A percentile compares a stretch with the other conserved stretches of the same genome.
Evolutionary conservation across 2,888 invertebrate species (phyloP).

Genomic region (Endotricha flammealis): DNA sequence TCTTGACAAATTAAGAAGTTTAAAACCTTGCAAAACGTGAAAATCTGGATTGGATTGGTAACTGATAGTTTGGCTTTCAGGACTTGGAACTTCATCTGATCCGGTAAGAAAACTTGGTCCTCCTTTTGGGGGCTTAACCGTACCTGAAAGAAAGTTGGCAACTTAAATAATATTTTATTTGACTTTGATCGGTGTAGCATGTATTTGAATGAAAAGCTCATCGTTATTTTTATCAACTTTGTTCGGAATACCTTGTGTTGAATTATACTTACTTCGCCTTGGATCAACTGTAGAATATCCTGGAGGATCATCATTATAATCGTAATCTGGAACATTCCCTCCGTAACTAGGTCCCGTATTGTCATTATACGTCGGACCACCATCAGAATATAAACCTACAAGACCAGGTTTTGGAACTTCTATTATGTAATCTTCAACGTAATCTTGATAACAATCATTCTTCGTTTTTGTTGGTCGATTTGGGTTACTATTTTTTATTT

Average conservation of each 20-base stretch:
- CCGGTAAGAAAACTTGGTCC: constrained; percentile 34
- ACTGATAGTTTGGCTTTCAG: constrained; percentile 48
- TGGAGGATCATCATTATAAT: constrained; percentile 32
- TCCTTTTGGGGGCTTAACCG: constrained; percentile 10
- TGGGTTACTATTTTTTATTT: constrained; percentile 30
- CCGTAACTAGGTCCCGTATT: constrained; percentile 35
- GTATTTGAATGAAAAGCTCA: too few relatives aligned
- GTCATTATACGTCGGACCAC: constrained; percentile 34
- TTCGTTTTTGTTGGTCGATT: constrained; percentile 17
- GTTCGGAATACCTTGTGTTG: too few relatives aligned
- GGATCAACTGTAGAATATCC: constrained; percentile 63
- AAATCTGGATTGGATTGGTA: constrained; percentile 63
- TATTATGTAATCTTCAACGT: constrained; percentile 45
- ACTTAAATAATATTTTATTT: background rate
- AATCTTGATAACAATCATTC: constrained; percentile 38
- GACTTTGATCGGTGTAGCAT: too few relatives aligned
- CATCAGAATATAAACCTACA: constrained; percentile 59
- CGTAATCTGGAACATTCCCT: constrained; percentile 31
- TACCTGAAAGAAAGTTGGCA: constrained; percentile 3
- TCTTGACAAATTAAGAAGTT: constrained; percentile 51
- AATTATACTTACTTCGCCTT: constrained; percentile 39
- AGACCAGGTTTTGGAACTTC: constrained; percentile 63
- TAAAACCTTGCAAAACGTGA: constrained; percentile 59
- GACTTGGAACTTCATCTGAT: constrained; percentile 31
- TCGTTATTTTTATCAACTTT: too few relatives aligned